These are phyloP conservation scores for Argyrosomus regius DNA, from an alignment of 2,797 vertebrate genomes.

Conservation along the genomic window DNA sequence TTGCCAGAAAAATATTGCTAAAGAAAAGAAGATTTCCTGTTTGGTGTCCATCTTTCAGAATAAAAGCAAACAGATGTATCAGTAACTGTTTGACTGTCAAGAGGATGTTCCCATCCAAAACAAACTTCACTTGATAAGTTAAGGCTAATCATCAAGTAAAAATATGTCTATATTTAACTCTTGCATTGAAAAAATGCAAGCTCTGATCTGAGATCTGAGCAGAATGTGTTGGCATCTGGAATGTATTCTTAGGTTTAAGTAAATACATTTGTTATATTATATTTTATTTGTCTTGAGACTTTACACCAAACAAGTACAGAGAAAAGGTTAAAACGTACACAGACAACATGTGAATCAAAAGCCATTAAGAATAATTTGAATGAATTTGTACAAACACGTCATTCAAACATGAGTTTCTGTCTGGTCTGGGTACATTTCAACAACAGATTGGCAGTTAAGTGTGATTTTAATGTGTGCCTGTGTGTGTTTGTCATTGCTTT, in stretches of 20 bases:
- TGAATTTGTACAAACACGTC: neutral
- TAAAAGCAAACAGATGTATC: neutral
- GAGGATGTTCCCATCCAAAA: neutral
- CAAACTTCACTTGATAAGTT: neutral
- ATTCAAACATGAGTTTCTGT: constrained; percentile 46
- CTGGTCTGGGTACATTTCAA: constrained; percentile 82
- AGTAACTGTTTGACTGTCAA: neutral
- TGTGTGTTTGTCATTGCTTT: constrained; percentile 47
- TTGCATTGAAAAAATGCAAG: neutral
- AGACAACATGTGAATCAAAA: constrained; percentile 35
- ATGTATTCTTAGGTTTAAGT: neutral
- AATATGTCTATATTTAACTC: neutral
- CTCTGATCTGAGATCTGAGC: neutral
- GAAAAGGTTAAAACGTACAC: constrained; percentile 45
- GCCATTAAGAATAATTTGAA: neutral
- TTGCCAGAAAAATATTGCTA: neutral
- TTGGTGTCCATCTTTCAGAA: neutral
- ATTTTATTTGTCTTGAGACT: neutral
- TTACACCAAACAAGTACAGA: neutral
- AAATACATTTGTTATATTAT: neutral
- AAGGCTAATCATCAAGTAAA: neutral
- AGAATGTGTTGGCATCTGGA: neutral
- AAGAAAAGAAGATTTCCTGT: neutral
- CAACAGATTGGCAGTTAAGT: constrained; percentile 88
- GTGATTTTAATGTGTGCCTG: constrained; percentile 76